A percentile compares a stretch with the other conserved stretches of the same genome.
phyloP scores from a whole-genome alignment of 2,113 vertebrate genomes.

The Aix galericulata region DNA sequence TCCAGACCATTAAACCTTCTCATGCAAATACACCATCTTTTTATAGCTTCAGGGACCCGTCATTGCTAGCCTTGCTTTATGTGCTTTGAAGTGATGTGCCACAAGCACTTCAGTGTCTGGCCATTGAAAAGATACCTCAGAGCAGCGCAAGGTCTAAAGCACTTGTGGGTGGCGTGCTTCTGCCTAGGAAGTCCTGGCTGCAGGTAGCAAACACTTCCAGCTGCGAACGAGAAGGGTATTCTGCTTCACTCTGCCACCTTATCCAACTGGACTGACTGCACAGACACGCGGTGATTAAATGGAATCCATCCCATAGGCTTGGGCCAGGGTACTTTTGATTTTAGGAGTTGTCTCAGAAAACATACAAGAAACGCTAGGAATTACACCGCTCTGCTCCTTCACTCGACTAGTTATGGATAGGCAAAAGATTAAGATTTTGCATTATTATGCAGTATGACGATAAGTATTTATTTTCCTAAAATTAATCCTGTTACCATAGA shows the following conservation, averaged over 20 bases:
- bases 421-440: background rate
- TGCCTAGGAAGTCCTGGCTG: background rate
- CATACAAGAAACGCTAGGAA: background rate
- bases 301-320: background rate
- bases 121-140: background rate
- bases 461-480: background rate
- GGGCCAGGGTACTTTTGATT: background rate
- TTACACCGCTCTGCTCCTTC: background rate
- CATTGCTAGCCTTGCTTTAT: background rate
- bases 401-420: background rate
- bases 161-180: background rate
- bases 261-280: background rate
- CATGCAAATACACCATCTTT: slow-evolving; percentile 11
- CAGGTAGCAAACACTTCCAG: background rate
- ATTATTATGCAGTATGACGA: background rate
- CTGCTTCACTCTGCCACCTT: background rate
- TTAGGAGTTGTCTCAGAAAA: background rate
- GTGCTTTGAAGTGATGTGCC: background rate
- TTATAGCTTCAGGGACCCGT: background rate
- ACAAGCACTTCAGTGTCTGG: background rate
- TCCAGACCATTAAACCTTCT: slow-evolving; percentile 47
- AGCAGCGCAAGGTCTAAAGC: background rate
- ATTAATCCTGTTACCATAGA: background rate
- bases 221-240: background rate
- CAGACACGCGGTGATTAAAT: background rate